Conservation (phyloP, 1,140 invertebrate species). For the Schlechtendalia chinensis region DNA sequence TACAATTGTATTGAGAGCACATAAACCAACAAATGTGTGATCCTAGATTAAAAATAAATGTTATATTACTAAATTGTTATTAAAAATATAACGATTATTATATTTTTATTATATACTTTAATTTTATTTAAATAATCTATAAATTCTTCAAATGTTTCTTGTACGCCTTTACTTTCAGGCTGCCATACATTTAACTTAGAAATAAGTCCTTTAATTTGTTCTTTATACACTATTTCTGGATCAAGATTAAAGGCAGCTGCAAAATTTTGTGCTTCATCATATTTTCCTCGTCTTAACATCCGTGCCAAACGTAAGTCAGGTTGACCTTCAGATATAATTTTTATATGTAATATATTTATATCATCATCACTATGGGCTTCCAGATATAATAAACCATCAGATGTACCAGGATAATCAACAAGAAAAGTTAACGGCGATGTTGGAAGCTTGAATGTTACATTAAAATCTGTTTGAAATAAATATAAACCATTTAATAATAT, state of each 20-base stretch:
- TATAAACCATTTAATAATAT: background rate
- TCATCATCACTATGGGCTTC: slow-evolving; percentile 54
- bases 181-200: slow-evolving; percentile 55
- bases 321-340: slow-evolving; percentile 56
- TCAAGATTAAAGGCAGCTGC: slow-evolving; percentile 56
- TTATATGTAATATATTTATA: slow-evolving; percentile 55
- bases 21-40: slow-evolving; percentile 56
- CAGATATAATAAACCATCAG: slow-evolving; percentile 56
- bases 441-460: slow-evolving; percentile 55
- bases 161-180: slow-evolving; percentile 45
- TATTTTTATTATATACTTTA: slow-evolving; percentile 2
- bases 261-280: slow-evolving; percentile 57
- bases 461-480: slow-evolving; percentile 54
- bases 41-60: slow-evolving; percentile 55
- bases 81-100: background rate
- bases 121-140: slow-evolving; percentile 45
- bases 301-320: slow-evolving; percentile 56
- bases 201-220: slow-evolving; percentile 55
- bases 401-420: slow-evolving; percentile 54
- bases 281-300: slow-evolving; percentile 56
- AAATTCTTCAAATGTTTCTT: slow-evolving; percentile 46
- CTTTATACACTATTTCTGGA: slow-evolving; percentile 55
- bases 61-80: background rate
- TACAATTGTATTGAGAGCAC: slow-evolving; percentile 56
- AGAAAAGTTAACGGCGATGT: slow-evolving; percentile 55